Evolutionary conservation across 2,888 invertebrate genomes (phyloP), one percentile per base, ranked within the genome.

Genomic region (Tachystola acroxantha): DNA sequence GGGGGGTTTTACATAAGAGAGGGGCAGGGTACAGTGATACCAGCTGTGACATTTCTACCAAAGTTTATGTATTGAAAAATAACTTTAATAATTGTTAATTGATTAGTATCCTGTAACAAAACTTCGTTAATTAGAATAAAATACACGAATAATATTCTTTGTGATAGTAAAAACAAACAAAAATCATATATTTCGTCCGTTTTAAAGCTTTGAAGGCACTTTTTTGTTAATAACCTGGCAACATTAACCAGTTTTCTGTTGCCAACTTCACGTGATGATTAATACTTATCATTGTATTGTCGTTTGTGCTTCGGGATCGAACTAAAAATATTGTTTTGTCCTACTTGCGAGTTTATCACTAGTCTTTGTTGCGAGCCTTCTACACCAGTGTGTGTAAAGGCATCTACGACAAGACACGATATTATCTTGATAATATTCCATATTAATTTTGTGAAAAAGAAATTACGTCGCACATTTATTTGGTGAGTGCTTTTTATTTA

Each of bases 341-440:
- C 52, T 42, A 35, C 50, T 51, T 47, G 45, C 43, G 45, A 38
- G 42, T 43, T 36, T 66, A 65, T 72, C 72, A 70, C 53, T 50
- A 36, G 47, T 60, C 60, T 71, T 74, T 68, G 65, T 79, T 74
- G 70, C 56, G 58, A 73, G 74, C 76, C 87, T 87, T 88, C 86
- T 87, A 61, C 78, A 75, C 87, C 87, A 87, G 88, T 85, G 87
- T 74, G 87, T 82, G 85, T 82, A 86, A 86, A 87, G 87, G 79
- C 66, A 61, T 55, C 71, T 78, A 72, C 74, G 66, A 76, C 80
- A 64, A 66, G 61, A 27, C 27, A 64, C 66, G 61, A 27, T 19
- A 14, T 25, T 6, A 20, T 60, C 65, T 48, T 50, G 36, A 35
- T 34, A 19, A 26, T n/a, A n/a, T 37, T 28, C 28, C 34, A 39